A percentile compares a stretch with the other conserved stretches of the same genome.
These are phyloP conservation scores for Rhopalosiphum nymphaeae DNA, from an alignment of 2,888 invertebrate species.

Conservation along the genomic window DNA sequence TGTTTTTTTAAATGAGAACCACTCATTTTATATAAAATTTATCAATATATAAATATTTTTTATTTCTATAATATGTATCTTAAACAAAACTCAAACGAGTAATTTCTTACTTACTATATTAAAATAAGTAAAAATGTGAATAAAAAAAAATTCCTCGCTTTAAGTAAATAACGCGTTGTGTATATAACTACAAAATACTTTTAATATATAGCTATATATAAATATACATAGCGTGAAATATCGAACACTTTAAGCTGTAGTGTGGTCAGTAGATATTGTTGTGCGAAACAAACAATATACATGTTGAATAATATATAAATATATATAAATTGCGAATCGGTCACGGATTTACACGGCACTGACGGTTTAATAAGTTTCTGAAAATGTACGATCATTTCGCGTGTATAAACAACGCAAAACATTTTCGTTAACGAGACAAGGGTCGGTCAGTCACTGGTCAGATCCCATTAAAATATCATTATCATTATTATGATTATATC, in stretches of 20 bases:
- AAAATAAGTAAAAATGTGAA: not conserved
- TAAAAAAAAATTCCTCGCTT: not conserved
- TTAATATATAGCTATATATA: not conserved
- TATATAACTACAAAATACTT: not conserved
- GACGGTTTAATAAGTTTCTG: conserved; percentile 45
- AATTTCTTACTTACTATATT: not conserved
- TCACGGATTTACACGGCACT: not conserved
- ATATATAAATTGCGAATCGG: not conserved
- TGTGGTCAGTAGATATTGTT: not conserved
- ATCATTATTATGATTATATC: not conserved
- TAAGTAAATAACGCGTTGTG: not conserved
- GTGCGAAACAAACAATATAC: not conserved
- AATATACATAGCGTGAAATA: not conserved
- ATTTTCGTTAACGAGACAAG: not conserved
- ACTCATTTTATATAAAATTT: not conserved
- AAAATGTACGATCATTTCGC: not conserved
- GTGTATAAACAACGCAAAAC: not conserved
- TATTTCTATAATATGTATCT: not conserved
- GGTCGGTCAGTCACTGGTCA: conserved; percentile 27
- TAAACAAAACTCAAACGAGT: not conserved
- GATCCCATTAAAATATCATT: conserved; percentile 32
- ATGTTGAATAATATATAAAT: not conserved
- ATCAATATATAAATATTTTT: not conserved
- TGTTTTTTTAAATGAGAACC: not conserved
- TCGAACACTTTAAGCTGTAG: not conserved